Conservation (phyloP, 2,888 invertebrate genomes). For the Mallateleia sp. region DNA sequence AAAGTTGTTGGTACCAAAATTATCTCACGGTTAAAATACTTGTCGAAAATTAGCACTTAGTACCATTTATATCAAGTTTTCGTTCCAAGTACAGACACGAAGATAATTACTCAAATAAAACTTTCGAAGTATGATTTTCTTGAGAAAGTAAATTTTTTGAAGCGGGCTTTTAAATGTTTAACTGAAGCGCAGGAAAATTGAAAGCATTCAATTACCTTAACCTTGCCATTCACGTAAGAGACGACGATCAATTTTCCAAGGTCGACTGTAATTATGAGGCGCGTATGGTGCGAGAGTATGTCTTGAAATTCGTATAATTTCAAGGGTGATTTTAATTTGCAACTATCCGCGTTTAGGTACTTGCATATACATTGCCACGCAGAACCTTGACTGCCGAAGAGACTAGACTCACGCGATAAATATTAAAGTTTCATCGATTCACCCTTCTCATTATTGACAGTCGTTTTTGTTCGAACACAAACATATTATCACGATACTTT, state of each 20-base stretch:
- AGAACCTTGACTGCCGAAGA: slow-evolving; percentile 58
- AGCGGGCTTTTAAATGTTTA: slow-evolving; percentile 25
- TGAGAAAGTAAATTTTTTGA: slow-evolving; percentile 16
- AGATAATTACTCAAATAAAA: too few relatives aligned
- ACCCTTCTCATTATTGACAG: slow-evolving; percentile 58
- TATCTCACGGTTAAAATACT: too few relatives aligned
- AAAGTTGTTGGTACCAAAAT: too few relatives aligned
- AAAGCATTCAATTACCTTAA: slow-evolving; percentile 37
- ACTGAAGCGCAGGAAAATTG: slow-evolving; percentile 36
- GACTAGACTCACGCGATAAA: slow-evolving; percentile 70
- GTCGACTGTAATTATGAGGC: slow-evolving; percentile 56
- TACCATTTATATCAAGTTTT: too few relatives aligned
- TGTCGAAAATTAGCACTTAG: too few relatives aligned
- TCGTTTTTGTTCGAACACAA: slow-evolving; percentile 43
- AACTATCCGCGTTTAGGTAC: slow-evolving; percentile 47
- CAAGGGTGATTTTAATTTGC: slow-evolving; percentile 71
- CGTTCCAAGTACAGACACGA: too few relatives aligned
- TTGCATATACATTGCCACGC: slow-evolving; percentile 44
- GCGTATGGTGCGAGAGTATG: slow-evolving; percentile 62
- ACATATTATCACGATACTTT: slow-evolving; percentile 41
- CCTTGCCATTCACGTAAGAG: slow-evolving; percentile 60
- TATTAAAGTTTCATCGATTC: slow-evolving; percentile 67
- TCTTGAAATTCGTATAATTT: slow-evolving; percentile 68
- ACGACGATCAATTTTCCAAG: slow-evolving; percentile 61
- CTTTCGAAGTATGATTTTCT: slow-evolving; percentile 32